Evolutionary conservation across 2,797 vertebrate genomes (phyloP), one percentile per base, ranked within the genome.

Genomic region (Hipposideros larvatus): DNA sequence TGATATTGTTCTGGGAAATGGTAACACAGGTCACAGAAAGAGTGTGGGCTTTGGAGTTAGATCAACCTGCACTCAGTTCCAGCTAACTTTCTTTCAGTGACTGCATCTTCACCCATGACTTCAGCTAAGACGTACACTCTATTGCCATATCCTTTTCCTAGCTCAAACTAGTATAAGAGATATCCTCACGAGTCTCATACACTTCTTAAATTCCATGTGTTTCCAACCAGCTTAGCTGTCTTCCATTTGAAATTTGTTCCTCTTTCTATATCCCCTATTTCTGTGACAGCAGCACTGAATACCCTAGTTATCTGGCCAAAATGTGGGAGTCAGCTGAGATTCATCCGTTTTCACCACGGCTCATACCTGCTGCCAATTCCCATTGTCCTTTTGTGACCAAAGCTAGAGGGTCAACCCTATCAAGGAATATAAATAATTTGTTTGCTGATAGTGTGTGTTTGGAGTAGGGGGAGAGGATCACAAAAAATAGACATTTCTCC

Each of bases 401-500:
- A n/a, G 15, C 16, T 87, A 75, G 15, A 28, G 21, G 31, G 8
- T 34, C 34, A 68, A 46, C 26, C 10, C 21, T 70, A 63, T 87
- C 11, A 71, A 77, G 21, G 16, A 79, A 70, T 1, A 21, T 59
- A 66, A 46, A 65, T 46, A 21, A 37, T 74, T 61, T 79, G 22
- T 37, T 82, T 91, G 11, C 21, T 93, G 34, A 46, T 19, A 73
- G 48, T 18, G 7, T 48, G 48, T 77, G 24, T 48, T 91, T 26
- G 4, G 9, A 57, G 31, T 71, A 18, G 4, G 3, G 10, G 41
- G 3, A 1, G 8, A 15, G 4, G 7, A 18, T 15, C 16, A 68
- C 46, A 57, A 66, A 53, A 84, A 75, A 51, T 41, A 91, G 34
- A 73, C 66, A 88, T 53, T 80, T 95, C 18, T 84, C 24, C 24